These are phyloP conservation scores for Polypedilum vanderplanki DNA, from an alignment of 1,140 invertebrate genomes.

Conservation along the genomic window DNA sequence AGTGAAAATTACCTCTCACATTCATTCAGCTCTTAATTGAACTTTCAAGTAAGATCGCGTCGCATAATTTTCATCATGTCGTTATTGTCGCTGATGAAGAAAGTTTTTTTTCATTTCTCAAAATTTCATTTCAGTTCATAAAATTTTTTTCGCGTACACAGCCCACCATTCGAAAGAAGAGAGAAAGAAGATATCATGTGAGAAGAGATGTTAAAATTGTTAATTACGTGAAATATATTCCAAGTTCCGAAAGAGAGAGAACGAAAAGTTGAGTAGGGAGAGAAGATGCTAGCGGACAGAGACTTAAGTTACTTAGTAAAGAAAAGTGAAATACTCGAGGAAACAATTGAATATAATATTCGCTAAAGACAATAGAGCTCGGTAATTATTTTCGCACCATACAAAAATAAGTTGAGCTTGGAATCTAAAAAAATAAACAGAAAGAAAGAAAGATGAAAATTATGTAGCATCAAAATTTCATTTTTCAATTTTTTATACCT, in stretches of 20 bases:
- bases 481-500: conserved; percentile 7
- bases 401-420: background rate
- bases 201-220: conserved; percentile 21
- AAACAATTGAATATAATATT: conserved; percentile 27
- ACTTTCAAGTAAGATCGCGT: background rate
- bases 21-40: conserved; percentile 23
- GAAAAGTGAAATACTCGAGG: background rate
- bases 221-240: conserved; percentile 14
- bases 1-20: too few species aligned
- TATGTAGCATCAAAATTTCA: background rate
- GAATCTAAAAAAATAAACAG: background rate
- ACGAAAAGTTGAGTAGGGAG: background rate
- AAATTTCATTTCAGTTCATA: background rate
- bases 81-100: background rate
- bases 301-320: background rate
- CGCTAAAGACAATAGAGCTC: background rate
- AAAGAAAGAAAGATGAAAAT: background rate
- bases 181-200: background rate
- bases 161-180: too few species aligned
- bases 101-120: conserved; percentile 6
- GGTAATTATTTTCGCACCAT: conserved; percentile 22
- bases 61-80: conserved; percentile 1
- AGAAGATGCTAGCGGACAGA: background rate
- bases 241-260: background rate
- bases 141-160: background rate